phyloP scores from a whole-genome alignment of 2,888 invertebrate species.

The Hypercompe scribonia region DNA sequence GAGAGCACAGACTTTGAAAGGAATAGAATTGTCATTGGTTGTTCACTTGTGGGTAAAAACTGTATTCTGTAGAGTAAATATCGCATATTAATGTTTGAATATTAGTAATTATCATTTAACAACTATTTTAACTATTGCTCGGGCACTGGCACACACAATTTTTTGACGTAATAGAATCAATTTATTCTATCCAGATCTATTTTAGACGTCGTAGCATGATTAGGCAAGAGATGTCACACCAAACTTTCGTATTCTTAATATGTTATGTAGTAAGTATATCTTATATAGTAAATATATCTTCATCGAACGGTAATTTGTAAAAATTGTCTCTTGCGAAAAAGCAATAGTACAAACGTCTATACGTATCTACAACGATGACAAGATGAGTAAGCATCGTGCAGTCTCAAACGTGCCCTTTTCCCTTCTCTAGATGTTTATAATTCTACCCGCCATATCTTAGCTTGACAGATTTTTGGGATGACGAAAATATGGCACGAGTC shows the following conservation, averaged over 20 bases:
- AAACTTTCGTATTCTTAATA: neutral
- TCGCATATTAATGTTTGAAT: too few species aligned
- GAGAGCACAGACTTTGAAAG: slow-evolving; percentile 13
- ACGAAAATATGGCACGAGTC: slow-evolving; percentile 74
- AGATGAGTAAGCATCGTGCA: too few species aligned
- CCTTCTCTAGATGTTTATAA: slow-evolving; percentile 28
- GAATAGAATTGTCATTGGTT: neutral
- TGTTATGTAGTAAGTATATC: too few species aligned
- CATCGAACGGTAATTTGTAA: neutral
- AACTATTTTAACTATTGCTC: neutral
- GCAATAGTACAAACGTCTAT: too few species aligned
- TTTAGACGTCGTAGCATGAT: neutral
- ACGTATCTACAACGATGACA: too few species aligned
- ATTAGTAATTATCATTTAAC: too few species aligned
- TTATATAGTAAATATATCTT: neutral
- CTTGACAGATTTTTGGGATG: slow-evolving; percentile 73
- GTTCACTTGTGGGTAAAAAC: neutral
- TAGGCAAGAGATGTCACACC: neutral
- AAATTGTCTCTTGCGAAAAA: too few species aligned
- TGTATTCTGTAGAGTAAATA: too few species aligned
- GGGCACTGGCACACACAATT: too few species aligned
- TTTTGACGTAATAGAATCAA: too few species aligned
- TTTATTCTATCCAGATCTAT: neutral
- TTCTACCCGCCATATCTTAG: slow-evolving; percentile 65
- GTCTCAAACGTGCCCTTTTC: neutral